Conservation (phyloP, 2,888 invertebrate species). For the Carpatolechia fugitivella region DNA sequence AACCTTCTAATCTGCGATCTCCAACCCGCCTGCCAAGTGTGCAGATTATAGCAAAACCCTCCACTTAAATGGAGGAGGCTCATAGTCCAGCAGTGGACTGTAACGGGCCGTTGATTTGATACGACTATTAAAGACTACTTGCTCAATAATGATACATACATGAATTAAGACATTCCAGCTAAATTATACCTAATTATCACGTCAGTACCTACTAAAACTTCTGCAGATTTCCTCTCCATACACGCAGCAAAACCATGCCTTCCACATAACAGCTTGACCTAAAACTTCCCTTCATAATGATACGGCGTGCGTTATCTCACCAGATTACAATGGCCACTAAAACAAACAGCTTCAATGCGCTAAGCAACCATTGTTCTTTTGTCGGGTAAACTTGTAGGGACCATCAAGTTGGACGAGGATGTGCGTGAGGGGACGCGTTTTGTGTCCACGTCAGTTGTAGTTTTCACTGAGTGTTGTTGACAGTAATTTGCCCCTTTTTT, state of each 20-base stretch:
- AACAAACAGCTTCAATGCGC: background rate
- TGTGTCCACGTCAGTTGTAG: background rate
- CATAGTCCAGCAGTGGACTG: too few relatives aligned
- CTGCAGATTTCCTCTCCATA: too few relatives aligned
- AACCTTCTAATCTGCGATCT: too few relatives aligned
- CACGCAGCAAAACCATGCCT: background rate
- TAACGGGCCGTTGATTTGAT: too few relatives aligned
- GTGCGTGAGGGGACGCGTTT: conserved; percentile 2
- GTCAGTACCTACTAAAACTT: too few relatives aligned
- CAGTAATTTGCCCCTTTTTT: background rate
- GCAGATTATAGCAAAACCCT: too few relatives aligned
- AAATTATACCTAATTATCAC: too few relatives aligned
- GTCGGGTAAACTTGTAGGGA: conserved; percentile 2
- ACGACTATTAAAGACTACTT: too few relatives aligned
- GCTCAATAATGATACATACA: too few relatives aligned
- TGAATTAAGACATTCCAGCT: too few relatives aligned
- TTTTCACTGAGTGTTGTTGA: background rate
- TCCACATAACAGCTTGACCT: background rate
- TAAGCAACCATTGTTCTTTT: conserved; percentile 4
- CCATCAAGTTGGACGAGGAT: background rate
- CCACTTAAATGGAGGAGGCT: too few relatives aligned
- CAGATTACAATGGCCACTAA: conserved; percentile 8
- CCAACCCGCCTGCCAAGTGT: too few relatives aligned
- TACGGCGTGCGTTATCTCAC: background rate
- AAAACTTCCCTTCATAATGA: background rate